Base-by-base conservation (phyloP, 2,113 vertebrate species). In the Phaethon lepturus region DNA sequence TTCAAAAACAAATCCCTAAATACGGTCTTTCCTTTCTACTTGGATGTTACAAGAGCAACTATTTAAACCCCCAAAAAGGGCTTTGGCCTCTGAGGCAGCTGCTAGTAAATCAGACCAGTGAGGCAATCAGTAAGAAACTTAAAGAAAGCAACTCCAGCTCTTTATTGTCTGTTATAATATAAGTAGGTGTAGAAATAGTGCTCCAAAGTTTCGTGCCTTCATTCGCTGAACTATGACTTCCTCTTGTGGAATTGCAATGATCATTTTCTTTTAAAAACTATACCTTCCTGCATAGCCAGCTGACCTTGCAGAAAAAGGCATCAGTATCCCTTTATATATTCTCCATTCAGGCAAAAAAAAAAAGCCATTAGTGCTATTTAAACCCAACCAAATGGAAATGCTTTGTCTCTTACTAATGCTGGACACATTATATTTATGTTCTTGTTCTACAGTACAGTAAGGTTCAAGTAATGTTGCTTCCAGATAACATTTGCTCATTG, bases 341-440 rank as follows among this genome's bases (percentile, higher is more conserved):
- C 84, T 93, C 31, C 29, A 50, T 68, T 52, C 60, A 68, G 82
- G 50, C 6, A 31, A 49, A 44, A 42, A 42, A 73, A 52, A 50
- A 73, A 56, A 68, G n/a, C 72, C 47, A 75, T 93, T 95, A 75
- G 74, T 72, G 64, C 49, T 64, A 75, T 87, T 95, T 89, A 95
- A 92, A 82, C 52, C 88, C 95, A 85, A 58, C 74, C 87, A 87
- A 88, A 93, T 95, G 87, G 95, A 96, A 96, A 94, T 87, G n/a
- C 88, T 92, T 94, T 71, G 45, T 79, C 91, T 94, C 84, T 74
- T 77, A 33, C 81, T 90, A 83, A 88, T 73, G 82, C 56, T 88
- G 85, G 53, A 53, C 52, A 68, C 62, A 31, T 95, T 94, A 67
- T 76, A 94, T 93, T 96, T 95, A 95, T 83, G 87, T 83, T 96